These are phyloP conservation scores for Pontoporia blainvillei DNA, from an alignment of 2,113 vertebrate species.

Conservation along the genomic window DNA sequence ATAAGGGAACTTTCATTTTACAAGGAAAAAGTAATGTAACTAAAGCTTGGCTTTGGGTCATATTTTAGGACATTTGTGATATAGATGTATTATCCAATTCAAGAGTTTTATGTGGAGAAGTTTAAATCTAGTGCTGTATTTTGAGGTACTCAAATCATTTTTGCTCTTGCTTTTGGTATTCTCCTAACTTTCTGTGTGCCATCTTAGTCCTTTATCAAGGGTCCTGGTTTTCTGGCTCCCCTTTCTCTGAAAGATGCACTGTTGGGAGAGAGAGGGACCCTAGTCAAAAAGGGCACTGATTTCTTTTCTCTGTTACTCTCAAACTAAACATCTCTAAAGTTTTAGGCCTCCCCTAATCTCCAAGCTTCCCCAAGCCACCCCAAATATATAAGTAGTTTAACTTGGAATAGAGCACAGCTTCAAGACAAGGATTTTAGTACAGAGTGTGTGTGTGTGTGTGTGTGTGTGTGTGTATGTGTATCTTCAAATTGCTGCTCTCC, in stretches of 20 bases:
- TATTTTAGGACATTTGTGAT: conserved; percentile 14
- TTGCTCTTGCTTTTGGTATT: background rate
- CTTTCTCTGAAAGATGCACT: background rate
- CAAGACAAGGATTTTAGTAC: background rate
- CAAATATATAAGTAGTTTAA: background rate
- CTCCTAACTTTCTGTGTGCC: background rate
- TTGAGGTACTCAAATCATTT: background rate
- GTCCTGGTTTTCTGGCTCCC: background rate
- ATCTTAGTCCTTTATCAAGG: background rate
- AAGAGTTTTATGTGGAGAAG: background rate
- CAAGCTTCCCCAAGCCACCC: background rate
- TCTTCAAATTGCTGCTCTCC: background rate
- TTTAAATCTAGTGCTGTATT: background rate
- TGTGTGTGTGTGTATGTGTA: background rate
- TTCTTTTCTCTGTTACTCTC: background rate
- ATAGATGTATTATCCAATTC: conserved; percentile 1
- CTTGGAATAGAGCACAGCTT: background rate
- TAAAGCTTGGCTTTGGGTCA: background rate
- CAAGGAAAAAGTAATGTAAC: background rate
- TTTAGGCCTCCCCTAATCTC: background rate
- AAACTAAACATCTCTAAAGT: background rate
- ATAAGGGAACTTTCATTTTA: background rate
- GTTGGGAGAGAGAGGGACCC: background rate
- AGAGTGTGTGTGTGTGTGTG: background rate
- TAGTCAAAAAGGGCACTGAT: background rate